A percentile compares a stretch with the other conserved stretches of the same genome.
Conservation (phyloP, 2,113 vertebrate species). For the Carassius gibelio region DNA sequence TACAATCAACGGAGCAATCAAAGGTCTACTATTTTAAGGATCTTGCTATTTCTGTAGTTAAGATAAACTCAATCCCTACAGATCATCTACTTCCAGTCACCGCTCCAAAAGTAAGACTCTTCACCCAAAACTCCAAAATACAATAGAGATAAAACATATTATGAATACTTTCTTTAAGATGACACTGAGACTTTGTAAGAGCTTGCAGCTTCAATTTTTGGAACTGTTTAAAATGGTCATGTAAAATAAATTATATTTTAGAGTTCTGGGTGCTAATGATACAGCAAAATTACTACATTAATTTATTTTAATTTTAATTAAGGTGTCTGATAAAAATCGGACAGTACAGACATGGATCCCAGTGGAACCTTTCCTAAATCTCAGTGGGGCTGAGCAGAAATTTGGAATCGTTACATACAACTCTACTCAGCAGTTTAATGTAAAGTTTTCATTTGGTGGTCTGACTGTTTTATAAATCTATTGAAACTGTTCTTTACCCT, state of each 20-base stretch:
- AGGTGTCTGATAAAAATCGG: background rate
- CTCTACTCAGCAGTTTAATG: slow-evolving; percentile 50
- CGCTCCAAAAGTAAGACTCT: background rate
- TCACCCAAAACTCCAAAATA: background rate
- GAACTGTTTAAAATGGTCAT: too few relatives aligned
- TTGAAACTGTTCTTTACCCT: background rate
- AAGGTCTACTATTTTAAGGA: background rate
- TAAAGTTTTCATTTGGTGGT: slow-evolving; percentile 19
- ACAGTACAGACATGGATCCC: slow-evolving; percentile 55
- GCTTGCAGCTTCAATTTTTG: too few relatives aligned
- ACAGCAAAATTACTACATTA: background rate
- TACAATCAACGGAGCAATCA: background rate
- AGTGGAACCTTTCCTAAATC: background rate
- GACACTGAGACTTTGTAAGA: background rate
- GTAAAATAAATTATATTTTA: too few relatives aligned
- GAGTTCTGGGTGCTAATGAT: background rate
- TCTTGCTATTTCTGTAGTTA: slow-evolving; percentile 50
- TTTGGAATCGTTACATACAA: slow-evolving; percentile 63
- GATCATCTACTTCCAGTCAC: background rate
- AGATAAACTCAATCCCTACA: background rate
- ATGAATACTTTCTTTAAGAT: background rate
- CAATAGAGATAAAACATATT: too few relatives aligned
- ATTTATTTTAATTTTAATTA: background rate
- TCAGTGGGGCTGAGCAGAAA: background rate
- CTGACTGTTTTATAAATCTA: background rate